A percentile compares a stretch with the other conserved stretches of the same genome.
These are phyloP conservation scores for Siniperca chuatsi DNA, from an alignment of 2,113 vertebrate species.

Conservation along the genomic window DNA sequence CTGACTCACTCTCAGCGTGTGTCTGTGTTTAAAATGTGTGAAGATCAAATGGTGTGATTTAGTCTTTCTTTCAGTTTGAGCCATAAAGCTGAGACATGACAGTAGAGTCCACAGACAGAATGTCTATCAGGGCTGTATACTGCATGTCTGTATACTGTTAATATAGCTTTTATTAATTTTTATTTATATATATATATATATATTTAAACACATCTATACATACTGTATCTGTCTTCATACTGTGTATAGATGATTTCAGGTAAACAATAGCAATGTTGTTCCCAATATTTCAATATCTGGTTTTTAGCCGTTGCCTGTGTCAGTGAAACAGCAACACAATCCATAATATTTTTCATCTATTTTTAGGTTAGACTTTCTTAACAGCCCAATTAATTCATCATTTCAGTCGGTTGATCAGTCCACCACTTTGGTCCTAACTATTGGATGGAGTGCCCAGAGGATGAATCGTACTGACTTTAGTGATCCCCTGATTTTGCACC, in stretches of 20 bases:
- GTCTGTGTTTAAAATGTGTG: slow-evolving; percentile 35
- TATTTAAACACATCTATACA: background rate
- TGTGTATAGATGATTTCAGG: background rate
- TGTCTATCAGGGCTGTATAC: background rate
- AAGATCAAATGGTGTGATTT: slow-evolving; percentile 53
- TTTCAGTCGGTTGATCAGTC: too few species aligned
- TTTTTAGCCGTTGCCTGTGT: background rate
- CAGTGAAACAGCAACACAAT: too few species aligned
- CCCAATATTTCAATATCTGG: background rate
- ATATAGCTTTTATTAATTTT: background rate
- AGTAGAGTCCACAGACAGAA: slow-evolving; percentile 8
- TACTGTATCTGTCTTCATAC: background rate
- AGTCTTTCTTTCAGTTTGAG: slow-evolving; percentile 29
- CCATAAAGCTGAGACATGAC: slow-evolving; percentile 8
- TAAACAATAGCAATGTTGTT: background rate
- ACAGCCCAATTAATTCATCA: too few species aligned
- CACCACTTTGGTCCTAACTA: too few species aligned
- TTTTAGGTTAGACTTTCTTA: too few species aligned
- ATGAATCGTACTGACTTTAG: too few species aligned
- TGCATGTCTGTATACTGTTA: background rate
- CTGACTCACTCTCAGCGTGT: slow-evolving; percentile 45
- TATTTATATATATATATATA: background rate
- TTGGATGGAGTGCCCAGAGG: too few species aligned
- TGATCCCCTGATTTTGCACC: too few species aligned
- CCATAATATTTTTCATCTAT: too few species aligned